Evolutionary conservation across 2,113 vertebrate genomes (phyloP).

Genomic region (Sceloporus undulatus): DNA sequence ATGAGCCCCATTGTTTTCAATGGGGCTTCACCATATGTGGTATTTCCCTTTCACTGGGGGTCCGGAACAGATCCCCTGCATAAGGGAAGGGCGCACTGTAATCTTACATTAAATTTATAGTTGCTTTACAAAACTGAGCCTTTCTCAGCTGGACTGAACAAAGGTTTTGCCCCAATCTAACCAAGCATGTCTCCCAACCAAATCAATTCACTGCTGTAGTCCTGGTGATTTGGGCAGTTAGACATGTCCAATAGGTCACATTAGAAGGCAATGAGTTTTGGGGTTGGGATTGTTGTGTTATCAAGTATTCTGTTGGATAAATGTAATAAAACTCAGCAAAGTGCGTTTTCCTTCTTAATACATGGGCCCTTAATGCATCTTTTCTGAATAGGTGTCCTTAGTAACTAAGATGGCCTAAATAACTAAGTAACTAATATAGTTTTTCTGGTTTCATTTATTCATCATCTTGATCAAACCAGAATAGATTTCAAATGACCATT

Average conservation of each 20-base stretch:
- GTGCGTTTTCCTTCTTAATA: background rate
- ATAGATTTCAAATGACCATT: slow-evolving; percentile 8
- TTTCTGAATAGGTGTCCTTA: slow-evolving; percentile 19
- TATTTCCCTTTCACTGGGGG: too few species aligned
- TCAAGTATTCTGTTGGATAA: background rate
- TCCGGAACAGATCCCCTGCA: too few species aligned
- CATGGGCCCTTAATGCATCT: slow-evolving; percentile 17
- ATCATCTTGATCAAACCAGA: background rate
- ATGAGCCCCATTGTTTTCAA: too few species aligned
- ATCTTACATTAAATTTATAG: background rate
- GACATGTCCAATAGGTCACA: background rate
- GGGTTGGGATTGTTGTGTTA: too few species aligned
- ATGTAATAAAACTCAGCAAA: background rate
- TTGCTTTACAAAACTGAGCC: background rate
- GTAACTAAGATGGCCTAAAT: background rate
- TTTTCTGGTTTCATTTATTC: background rate
- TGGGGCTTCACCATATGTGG: too few species aligned
- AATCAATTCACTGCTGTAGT: background rate
- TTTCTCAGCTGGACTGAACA: background rate
- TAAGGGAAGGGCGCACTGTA: background rate
- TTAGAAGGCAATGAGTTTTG: background rate
- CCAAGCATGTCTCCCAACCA: background rate
- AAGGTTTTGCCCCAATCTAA: background rate
- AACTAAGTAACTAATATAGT: background rate
- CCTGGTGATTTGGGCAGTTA: background rate